Base-by-base conservation (phyloP, 2,113 vertebrate species). In the Sylvietta virens region DNA sequence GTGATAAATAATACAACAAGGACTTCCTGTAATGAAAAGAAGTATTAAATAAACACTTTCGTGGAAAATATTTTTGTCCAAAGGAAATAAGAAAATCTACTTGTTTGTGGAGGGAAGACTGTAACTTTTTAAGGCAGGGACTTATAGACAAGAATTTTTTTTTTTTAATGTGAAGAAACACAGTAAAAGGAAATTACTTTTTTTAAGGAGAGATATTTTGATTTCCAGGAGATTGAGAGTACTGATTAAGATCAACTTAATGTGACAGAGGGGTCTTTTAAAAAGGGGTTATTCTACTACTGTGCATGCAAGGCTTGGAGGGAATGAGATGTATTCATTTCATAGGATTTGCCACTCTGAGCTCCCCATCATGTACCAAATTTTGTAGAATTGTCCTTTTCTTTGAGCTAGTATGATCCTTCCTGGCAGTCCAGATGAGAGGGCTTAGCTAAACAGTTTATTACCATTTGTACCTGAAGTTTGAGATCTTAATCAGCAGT, bases 1-100 rank as follows among this genome's bases (percentile, higher is more conserved):
- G 30, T 84, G 93, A 85, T 45, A 40, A 35, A 48, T 74, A 94
- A 42, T 45, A 56, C 62, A 92, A 93, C 14, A 69, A 94, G 44
- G 66, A 66, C 85, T 97, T 97, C 78, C 81, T 87, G 17, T 94
- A 97, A 96, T 92, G 83, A 97, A 97, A 97, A 97, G 81, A 96
- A 91, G 40, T 64, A 92, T 72, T 94, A 94, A 97, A 81, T 81
- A 33, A 81, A 94, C 94, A 57, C 21, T 95, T 24, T 71, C 2
- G 35, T 27, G 22, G 53, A 86, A 88, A 94, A 90, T 74, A 9
- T 14, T 86, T 70, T 93, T 61, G 15, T 66, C 40, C n/a, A 65
- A 67, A 51, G 47, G 10, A 91, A 93, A 83, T 40, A 60, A 5
- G 11, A 35, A 72, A 79, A 65, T 54, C 37, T 57, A 14, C 28